Evolutionary conservation across 2,888 invertebrate genomes (phyloP), one percentile per base, ranked within the genome.

Genomic region (Elegia similella): DNA sequence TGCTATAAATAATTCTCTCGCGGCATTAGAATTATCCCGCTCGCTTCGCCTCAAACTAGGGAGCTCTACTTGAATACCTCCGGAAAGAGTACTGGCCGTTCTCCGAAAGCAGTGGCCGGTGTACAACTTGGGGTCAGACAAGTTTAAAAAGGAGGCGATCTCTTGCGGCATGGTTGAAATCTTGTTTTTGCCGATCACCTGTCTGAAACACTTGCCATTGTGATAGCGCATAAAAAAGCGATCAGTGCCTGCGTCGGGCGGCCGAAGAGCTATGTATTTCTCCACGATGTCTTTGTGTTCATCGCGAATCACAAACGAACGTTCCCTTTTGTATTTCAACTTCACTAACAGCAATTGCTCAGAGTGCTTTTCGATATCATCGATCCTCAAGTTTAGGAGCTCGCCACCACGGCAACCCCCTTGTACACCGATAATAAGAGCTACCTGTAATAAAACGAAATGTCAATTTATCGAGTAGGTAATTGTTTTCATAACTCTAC

Each of bases 61-160:
- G 2, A 63, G 38, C 47, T 62, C 53, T 12, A 43, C 62, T 30
- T 60, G 62, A 29, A 60, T 56, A 54, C 61, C 60, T 12, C 56
- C 60, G 3, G 63, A 48, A 10, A 65, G 44, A 10, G 62, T 59
- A 6, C 62, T 64, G 6, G 66, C 63, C 2, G 65, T 63, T 42
- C 64, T 48, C 7, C 64, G 54, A 32, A 66, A 66, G 38, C 56
- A 58, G 38, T 63, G 63, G 5, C 62, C 62, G 1, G 66, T 62
- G 47, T 62, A 68, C 7, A 29, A 12, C 13, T 62, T 38, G n/a
- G 56, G 29, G 17, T 63, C 50, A 10, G 62, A 59, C 17, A 64
- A 34, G 23, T 59, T 55, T 8, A 67, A 53, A 59, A 43, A 63
- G 5, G 23, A 53, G 12, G 67, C 67, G 1, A 65, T 65, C 47